phyloP scores from a whole-genome alignment of 2,113 vertebrate genomes.

The Oreochromis tanganicae region DNA sequence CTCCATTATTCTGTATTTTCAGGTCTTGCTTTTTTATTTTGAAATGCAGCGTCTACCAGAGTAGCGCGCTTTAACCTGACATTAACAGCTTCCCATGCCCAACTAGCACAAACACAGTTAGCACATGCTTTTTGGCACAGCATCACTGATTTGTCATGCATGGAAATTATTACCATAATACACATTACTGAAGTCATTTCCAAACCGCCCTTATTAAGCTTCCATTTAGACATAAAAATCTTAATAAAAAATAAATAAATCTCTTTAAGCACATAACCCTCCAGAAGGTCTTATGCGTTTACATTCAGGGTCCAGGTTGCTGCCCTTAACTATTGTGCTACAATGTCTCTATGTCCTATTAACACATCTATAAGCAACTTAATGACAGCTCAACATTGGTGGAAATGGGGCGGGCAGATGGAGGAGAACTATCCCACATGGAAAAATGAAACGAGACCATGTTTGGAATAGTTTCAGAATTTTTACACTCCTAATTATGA shows the following conservation, averaged over 20 bases:
- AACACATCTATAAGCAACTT: neutral
- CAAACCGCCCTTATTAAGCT: neutral
- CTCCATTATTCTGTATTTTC: neutral
- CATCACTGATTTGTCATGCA: neutral
- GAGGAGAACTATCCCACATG: neutral
- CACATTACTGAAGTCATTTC: neutral
- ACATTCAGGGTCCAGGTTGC: neutral
- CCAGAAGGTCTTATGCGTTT: neutral
- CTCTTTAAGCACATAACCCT: neutral
- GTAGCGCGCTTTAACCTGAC: neutral
- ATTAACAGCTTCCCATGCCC: neutral
- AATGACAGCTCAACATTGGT: neutral
- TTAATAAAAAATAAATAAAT: neutral
- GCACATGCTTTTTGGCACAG: neutral
- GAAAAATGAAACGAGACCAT: neutral
- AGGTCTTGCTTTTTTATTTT: neutral
- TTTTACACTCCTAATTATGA: neutral
- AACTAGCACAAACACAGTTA: neutral
- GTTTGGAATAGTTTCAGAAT: neutral
- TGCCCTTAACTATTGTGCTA: neutral
- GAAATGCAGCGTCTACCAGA: neutral
- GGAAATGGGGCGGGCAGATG: fast-evolving
- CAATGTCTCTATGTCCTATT: neutral
- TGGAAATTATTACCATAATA: neutral
- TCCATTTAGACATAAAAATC: neutral